Evolutionary conservation across 2,888 invertebrate species (phyloP).

Genomic region (Apodemia zela): DNA sequence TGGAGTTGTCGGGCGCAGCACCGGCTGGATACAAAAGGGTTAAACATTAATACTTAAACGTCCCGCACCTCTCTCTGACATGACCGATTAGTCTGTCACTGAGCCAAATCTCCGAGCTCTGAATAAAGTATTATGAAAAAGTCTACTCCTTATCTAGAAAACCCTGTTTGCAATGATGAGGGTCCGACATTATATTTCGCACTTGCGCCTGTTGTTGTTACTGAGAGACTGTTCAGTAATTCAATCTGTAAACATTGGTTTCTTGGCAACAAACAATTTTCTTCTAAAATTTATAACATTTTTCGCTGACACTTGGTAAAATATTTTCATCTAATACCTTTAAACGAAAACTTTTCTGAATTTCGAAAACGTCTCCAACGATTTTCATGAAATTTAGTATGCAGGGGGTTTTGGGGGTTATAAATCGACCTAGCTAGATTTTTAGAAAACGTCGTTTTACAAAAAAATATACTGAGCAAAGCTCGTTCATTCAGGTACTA

Average conservation of each 20-base stretch:
- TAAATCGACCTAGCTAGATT: too few relatives aligned
- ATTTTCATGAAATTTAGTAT: too few relatives aligned
- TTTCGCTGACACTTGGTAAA: too few relatives aligned
- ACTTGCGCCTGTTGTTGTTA: slow-evolving; percentile 34
- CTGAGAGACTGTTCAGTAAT: slow-evolving; percentile 26
- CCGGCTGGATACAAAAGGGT: slow-evolving; percentile 65
- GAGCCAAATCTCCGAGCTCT: slow-evolving; percentile 64
- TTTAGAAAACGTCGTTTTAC: too few relatives aligned
- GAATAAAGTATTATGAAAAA: slow-evolving; percentile 80
- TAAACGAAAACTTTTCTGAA: too few relatives aligned
- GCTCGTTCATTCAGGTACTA: too few relatives aligned
- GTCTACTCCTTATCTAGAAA: slow-evolving; percentile 64
- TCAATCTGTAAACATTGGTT: slow-evolving; percentile 14
- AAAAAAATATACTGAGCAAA: too few relatives aligned
- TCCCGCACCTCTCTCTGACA: slow-evolving; percentile 67
- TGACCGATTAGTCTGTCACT: slow-evolving; percentile 74
- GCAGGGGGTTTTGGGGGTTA: too few relatives aligned
- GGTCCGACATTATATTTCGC: slow-evolving; percentile 51
- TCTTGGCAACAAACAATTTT: background rate
- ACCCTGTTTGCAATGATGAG: slow-evolving; percentile 61
- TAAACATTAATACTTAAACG: slow-evolving; percentile 73
- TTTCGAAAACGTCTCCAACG: too few relatives aligned
- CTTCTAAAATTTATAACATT: too few relatives aligned
- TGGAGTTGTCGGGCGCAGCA: slow-evolving; percentile 58
- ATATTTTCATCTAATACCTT: too few relatives aligned